Base-by-base conservation (phyloP, 2,888 invertebrate species). In the Nemotelus pantherinus region DNA sequence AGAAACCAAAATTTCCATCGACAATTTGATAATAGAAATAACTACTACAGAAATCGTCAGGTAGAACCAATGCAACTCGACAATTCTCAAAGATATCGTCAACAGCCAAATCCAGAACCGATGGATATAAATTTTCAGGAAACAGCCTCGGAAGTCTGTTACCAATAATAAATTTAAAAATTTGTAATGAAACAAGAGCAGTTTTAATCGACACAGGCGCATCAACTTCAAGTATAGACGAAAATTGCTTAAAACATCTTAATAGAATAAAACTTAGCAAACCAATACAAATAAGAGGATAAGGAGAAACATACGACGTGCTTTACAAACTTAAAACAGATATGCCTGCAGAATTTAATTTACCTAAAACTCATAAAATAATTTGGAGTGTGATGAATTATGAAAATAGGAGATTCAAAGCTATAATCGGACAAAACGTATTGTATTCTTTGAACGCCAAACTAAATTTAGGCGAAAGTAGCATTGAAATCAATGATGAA, bases 121-220 rank as follows among this genome's bases (percentile, higher is more conserved):
- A 65, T 65, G 65, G 65, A 65, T 45, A 45, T 2, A 65, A 65
- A 65, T 65, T 65, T 65, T 65, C 47, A 44, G 10, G n/a, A n/a
- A 47, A 2, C 44, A 9, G 65, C 65, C 65, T 65, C 65, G 65
- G 65, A 65, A 64, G 43, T 47, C 2, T n/a, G 10, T 45, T 65
- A 44, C 65, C 65, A 44, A 65, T 65, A 65, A 47, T 65, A 9
- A 9, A 3, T 45, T 45, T 65, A 25, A 7, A 44, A 45, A 65
- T 47, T 6, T 6, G 45, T 3, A 44, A 4, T 2, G 65, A 44
- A 45, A 47, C 4, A 3, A 65, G 48, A 1, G 45, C 65, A 9
- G 44, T 45, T 7, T 10, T 65, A 65, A 45, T 65, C 9, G 65
- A 65, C 10, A 65, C 65, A 65, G 65, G 65, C 5, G 2, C 45